Conservation (phyloP, 2,888 invertebrate genomes). For the Synergus umbraculus region DNA sequence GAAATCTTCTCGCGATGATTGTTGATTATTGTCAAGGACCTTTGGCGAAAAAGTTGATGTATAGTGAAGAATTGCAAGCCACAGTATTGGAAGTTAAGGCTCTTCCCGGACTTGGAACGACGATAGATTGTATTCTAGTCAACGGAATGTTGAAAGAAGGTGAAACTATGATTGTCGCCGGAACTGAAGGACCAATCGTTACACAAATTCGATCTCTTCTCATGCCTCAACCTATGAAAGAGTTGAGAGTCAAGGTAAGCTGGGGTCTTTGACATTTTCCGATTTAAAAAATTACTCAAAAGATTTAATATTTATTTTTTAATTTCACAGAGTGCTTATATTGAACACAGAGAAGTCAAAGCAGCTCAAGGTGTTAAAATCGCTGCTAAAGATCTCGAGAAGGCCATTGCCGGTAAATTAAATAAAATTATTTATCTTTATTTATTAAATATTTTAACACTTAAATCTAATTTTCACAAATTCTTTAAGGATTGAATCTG, state of each 20-base stretch:
- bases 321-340: conserved; percentile 87
- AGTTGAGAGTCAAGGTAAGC: conserved; percentile 93
- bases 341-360: conserved; percentile 94
- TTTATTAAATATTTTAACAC: conserved; percentile 16
- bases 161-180: conserved; percentile 96
- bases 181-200: conserved; percentile 98
- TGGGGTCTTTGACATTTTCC: no score
- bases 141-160: conserved; percentile 97
- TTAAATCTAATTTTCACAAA: conserved; percentile 22
- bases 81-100: conserved; percentile 95
- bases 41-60: conserved; percentile 92
- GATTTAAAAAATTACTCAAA: no score
- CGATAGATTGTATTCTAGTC: conserved; percentile 98
- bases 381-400: conserved; percentile 98
- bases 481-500: conserved; percentile 87
- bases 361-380: conserved; percentile 99
- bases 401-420: conserved; percentile 89
- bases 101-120: conserved; percentile 97
- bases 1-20: conserved; percentile 95
- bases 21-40: conserved; percentile 95
- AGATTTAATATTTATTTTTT: not conserved
- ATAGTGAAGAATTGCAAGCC: conserved; percentile 94
- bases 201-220: conserved; percentile 97
- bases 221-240: conserved; percentile 99
- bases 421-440: not conserved